Evolutionary conservation across 2,797 vertebrate species (phyloP).

Genomic region (Myiotriccus ornatus): DNA sequence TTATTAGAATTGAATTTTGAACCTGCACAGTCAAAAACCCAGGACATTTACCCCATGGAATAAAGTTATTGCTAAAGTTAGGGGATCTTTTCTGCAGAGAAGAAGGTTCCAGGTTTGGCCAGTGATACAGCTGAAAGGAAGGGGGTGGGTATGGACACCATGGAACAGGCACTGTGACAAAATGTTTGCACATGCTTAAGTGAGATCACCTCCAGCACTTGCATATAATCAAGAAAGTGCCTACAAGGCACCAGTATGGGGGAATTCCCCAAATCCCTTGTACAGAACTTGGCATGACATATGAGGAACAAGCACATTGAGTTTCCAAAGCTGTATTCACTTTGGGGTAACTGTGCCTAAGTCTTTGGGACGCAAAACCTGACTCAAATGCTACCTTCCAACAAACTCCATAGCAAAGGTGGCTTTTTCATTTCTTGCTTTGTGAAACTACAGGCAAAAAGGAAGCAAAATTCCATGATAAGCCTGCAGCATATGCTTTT

Average conservation of each 20-base stretch:
- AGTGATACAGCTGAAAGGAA: not conserved
- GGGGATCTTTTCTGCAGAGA: not conserved
- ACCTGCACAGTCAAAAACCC: accelerated
- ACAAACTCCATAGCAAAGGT: not conserved
- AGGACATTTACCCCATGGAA: accelerated
- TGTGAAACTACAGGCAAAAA: not conserved
- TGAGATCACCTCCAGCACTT: not conserved
- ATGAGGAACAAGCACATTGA: not conserved
- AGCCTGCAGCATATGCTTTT: not conserved
- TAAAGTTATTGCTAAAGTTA: not conserved
- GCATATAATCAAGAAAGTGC: not conserved
- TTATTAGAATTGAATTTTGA: not conserved
- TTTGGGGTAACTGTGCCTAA: not conserved
- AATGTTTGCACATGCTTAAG: not conserved
- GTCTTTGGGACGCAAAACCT: not conserved
- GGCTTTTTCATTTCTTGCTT: not conserved
- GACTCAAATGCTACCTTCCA: not conserved
- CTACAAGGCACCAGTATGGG: not conserved
- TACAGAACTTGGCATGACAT: not conserved
- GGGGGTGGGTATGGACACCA: accelerated
- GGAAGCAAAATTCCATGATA: not conserved
- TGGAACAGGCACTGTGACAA: not conserved
- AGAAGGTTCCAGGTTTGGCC: accelerated
- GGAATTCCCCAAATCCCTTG: not conserved
- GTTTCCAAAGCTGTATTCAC: not conserved